Base-by-base conservation (phyloP, 2,888 invertebrate species). In the Helleia helle region DNA sequence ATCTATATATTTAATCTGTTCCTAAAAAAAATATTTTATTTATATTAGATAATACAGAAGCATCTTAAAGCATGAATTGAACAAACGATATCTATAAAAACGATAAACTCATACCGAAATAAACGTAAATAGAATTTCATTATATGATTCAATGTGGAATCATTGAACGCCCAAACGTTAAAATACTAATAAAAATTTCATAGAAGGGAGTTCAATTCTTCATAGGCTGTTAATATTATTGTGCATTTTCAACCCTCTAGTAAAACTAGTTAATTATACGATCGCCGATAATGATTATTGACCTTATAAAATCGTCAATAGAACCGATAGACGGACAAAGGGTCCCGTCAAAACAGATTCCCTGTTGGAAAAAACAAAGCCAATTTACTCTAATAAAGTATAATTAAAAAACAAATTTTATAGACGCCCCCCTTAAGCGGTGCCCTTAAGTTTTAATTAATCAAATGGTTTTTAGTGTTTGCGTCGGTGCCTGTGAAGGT, bases 281-380 rank as follows among this genome's bases (percentile, higher is more conserved):
- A 80, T 76, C 71, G 66, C 57, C 69, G 71, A 68, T 71, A 73
- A 81, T 81, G 73, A 77, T 75, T 76, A 84, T 81, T 77, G 79
- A 68, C 73, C 79, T 76, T 77, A 65, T 74, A 83, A 74, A 84
- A 84, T 83, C 77, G 67, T 80, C 80, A 81, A 83, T 83, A 62
- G 67, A 30, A 62, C 81, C 83, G 83, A 79, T 68, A 36, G 47
- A 25, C 42, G 47, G 56, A 71, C 69, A 72, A 80, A 76, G 70
- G 67, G 61, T 52, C 54, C 73, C 71, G 75, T 67, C 73, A 43
- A 57, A 55, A 59, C 56, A 58, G 65, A 61, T 58, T 59, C 58
- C 51, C 59, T 50, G 52, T 59, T 52, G 56, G n/a, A 73, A 76
- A 77, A 76, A 76, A 80, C 76, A 77, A 81, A 76, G 71, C 65